phyloP scores from a whole-genome alignment of 2,797 vertebrate species.

The Chloroceryle amazona region DNA sequence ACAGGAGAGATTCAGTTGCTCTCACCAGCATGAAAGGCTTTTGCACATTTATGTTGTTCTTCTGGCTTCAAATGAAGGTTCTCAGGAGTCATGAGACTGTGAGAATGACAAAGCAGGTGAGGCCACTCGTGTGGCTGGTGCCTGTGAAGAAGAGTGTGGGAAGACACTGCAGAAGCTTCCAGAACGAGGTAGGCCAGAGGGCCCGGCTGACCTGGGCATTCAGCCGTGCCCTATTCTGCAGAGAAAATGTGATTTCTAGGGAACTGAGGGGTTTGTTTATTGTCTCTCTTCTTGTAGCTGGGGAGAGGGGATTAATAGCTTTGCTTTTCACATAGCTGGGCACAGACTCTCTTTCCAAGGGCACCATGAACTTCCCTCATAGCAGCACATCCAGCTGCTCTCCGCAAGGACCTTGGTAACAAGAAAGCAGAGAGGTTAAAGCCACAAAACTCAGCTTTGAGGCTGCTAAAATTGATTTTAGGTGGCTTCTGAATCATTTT shows the following conservation, averaged over 20 bases:
- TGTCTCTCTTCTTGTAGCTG: neutral
- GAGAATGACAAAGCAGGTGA: neutral
- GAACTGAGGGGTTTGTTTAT: neutral
- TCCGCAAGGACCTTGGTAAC: neutral
- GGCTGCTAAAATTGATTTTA: neutral
- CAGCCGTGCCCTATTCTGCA: rapidly evolving
- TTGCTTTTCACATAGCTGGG: neutral
- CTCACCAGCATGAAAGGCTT: neutral
- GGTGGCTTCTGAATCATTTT: neutral
- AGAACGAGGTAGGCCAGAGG: neutral
- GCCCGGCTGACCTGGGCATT: neutral
- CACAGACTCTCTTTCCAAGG: neutral
- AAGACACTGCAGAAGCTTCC: neutral
- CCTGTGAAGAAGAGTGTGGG: rapidly evolving
- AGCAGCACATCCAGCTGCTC: neutral
- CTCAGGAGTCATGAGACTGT: rapidly evolving
- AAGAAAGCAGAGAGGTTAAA: neutral
- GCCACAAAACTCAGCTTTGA: neutral
- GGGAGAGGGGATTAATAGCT: neutral
- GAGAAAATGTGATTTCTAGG: neutral
- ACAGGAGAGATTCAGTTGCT: neutral
- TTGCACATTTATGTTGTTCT: neutral
- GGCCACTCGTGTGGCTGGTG: rapidly evolving
- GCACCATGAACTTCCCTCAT: neutral
- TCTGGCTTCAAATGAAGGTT: rapidly evolving